Conservation (phyloP, 2,888 invertebrate genomes). For the Yponomeuta sedellus region DNA sequence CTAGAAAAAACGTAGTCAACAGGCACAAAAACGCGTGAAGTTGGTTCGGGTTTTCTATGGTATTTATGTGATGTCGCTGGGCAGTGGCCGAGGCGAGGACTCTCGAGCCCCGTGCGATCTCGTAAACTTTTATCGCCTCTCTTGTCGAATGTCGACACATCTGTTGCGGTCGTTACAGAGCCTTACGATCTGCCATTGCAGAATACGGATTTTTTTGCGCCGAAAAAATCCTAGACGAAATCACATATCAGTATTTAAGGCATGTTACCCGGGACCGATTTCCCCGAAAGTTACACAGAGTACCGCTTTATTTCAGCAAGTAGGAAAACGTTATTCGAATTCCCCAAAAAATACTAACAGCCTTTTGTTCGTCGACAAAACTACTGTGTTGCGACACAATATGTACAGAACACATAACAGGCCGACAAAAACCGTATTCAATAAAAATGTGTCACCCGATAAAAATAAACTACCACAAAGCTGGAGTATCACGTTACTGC, state of each 20-base stretch:
- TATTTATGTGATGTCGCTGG: background rate
- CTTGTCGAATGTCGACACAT: conserved; percentile 30
- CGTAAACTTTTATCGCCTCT: conserved; percentile 43
- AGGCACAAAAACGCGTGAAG: background rate
- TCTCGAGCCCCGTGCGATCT: conserved; percentile 16
- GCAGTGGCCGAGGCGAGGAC: background rate
- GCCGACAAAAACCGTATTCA: conserved; percentile 6
- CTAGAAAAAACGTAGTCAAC: background rate
- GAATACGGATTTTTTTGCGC: conserved; percentile 4
- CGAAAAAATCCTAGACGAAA: background rate
- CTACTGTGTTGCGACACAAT: background rate
- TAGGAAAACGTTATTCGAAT: background rate
- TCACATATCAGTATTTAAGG: background rate
- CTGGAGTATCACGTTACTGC: conserved; percentile 5
- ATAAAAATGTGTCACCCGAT: conserved; percentile 10
- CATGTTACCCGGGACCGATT: background rate
- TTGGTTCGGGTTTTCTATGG: background rate
- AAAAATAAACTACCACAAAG: conserved; percentile 7
- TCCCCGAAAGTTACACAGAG: background rate
- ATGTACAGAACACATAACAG: background rate
- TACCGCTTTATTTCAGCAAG: background rate
- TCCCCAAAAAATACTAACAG: background rate
- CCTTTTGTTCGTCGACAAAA: background rate
- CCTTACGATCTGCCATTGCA: conserved; percentile 6
- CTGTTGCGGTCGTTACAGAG: conserved; percentile 38